Evolutionary conservation across 2,113 vertebrate species (phyloP), one percentile per base, ranked within the genome.

Genomic region (Astatotilapia flaviijosephi): DNA sequence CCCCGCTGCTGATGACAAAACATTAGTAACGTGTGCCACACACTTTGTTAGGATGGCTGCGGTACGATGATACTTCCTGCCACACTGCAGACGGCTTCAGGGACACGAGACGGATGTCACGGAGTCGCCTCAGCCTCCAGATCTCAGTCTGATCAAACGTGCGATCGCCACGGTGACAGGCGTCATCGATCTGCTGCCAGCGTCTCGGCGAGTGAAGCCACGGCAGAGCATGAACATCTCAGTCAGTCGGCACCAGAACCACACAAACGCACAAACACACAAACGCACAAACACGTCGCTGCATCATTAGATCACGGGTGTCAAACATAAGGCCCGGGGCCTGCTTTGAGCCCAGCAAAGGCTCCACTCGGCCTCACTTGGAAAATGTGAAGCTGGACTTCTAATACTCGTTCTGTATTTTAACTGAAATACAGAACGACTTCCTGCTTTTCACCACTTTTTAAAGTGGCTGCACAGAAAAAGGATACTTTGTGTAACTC

Each of bases 351-450:
- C 1, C 28, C 2, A 2, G 5, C 28, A 33, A 1, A 62, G 58
- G 31, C 28, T 19, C 5, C 56, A 60, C 15, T 33, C 3, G 6
- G 28, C 14, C 28, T 13, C 58, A 10, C 17, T 33, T 62, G 58
- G 58, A 4, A 3, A 62, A 33, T 10, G 58, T 62, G 28, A 33
- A 62, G 15, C 15, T 33, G 58, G 28, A 19, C 9, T 33, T 58
- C 13, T 56, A 26, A 13, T 13, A 7, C 21, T 55, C 5, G 17
- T 9, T 49, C 21, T 56, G 54, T 55, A 23, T 12, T 54, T 54
- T 0, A 6, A 1, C 0, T 45, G 0, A 8, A 56, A 56, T 13
- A 3, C 55, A 58, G 55, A 60, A 33, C 8, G 0, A 33, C 8
- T 62, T 62, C 56, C 28, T 60, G 56, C 9, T 62, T 35, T 3